Evolutionary conservation across 2,888 invertebrate genomes (phyloP).

Genomic region (Meganola albula): DNA sequence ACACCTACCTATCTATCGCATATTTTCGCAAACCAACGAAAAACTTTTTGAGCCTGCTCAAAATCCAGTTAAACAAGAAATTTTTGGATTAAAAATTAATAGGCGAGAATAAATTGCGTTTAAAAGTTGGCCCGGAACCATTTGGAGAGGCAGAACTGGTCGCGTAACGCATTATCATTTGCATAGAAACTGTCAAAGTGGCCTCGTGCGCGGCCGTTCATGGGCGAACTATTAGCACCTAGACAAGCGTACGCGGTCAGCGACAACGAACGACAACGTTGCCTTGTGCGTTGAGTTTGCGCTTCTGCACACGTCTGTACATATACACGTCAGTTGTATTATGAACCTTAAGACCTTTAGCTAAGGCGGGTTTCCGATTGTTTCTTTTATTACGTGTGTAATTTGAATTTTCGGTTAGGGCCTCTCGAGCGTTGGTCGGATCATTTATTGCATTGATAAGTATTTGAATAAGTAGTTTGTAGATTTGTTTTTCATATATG

Average conservation of each 20-base stretch:
- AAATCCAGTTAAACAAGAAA: constrained; percentile 53
- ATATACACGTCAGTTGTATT: constrained; percentile 25
- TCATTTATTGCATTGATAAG: constrained; percentile 28
- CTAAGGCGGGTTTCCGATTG: constrained; percentile 17
- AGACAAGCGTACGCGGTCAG: constrained; percentile 36
- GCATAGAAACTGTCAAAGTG: constrained; percentile 75
- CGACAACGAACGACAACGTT: constrained; percentile 30
- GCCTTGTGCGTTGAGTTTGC: constrained; percentile 36
- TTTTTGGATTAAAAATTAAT: constrained; percentile 49
- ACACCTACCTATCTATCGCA: constrained; percentile 5
- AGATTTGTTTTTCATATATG: constrained; percentile 24
- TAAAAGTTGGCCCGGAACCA: constrained; percentile 68
- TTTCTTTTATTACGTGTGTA: constrained; percentile 14
- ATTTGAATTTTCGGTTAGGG: constrained; percentile 35
- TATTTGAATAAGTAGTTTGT: constrained; percentile 25
- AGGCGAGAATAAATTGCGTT: constrained; percentile 56
- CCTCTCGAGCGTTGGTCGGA: constrained; percentile 16
- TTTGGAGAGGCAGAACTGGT: constrained; percentile 67
- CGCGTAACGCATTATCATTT: constrained; percentile 70
- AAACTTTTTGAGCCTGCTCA: constrained; percentile 28
- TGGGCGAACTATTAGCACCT: constrained; percentile 63
- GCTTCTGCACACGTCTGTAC: constrained; percentile 39
- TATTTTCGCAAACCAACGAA: constrained; percentile 16
- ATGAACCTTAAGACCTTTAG: constrained; percentile 30
- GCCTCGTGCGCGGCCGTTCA: constrained; percentile 49